Evolutionary conservation across 2,797 vertebrate genomes (phyloP).

Genomic region (Pterois miles): DNA sequence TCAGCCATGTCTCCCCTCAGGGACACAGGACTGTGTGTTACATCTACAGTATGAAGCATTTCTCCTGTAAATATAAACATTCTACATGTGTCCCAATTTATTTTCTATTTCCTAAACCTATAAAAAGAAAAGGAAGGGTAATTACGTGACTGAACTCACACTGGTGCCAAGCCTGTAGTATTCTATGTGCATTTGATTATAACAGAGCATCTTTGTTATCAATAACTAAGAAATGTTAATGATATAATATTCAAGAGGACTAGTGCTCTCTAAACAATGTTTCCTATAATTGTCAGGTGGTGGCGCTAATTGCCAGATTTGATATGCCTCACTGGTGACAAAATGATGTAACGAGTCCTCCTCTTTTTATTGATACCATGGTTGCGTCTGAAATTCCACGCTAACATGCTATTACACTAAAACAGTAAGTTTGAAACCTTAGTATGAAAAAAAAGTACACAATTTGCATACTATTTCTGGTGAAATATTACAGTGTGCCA

Average conservation of each 20-base stretch:
- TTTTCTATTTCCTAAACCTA: too few relatives aligned
- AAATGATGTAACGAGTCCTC: not conserved
- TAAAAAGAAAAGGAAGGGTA: too few relatives aligned
- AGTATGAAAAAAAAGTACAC: too few relatives aligned
- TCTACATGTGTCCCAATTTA: not conserved
- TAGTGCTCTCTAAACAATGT: not conserved
- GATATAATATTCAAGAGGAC: not conserved
- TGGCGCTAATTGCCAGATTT: not conserved
- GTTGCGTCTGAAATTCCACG: not conserved
- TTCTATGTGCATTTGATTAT: too few relatives aligned
- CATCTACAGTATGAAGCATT: not conserved
- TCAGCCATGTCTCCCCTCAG: not conserved
- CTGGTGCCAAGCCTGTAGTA: too few relatives aligned
- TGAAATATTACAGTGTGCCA: not conserved
- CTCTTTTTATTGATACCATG: not conserved
- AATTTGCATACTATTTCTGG: too few relatives aligned
- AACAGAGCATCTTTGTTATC: not conserved
- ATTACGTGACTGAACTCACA: too few relatives aligned
- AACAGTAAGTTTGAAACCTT: too few relatives aligned
- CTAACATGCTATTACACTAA: not conserved
- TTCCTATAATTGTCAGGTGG: not conserved
- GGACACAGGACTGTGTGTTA: not conserved
- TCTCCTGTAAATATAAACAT: not conserved
- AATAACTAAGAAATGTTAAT: not conserved
- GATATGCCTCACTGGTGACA: not conserved